A percentile compares a stretch with the other conserved stretches of the same genome.
These are phyloP conservation scores for Promerops cafer DNA, from an alignment of 2,113 vertebrate species.

Conservation along the genomic window DNA sequence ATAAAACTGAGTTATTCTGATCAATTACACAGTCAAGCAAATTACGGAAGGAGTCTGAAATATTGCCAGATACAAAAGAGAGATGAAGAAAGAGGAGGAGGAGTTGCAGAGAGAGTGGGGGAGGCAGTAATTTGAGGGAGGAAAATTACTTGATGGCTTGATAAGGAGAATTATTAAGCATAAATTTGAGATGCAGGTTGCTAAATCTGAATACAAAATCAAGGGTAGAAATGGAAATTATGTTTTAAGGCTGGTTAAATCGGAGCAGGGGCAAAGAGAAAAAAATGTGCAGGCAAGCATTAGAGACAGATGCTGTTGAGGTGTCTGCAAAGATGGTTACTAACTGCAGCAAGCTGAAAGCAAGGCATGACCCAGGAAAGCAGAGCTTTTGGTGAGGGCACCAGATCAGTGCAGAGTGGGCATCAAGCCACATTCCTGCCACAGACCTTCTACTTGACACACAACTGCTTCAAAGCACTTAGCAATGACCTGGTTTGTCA, in stretches of 20 bases:
- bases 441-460: not conserved
- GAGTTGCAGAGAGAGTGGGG: slow-evolving; percentile 10
- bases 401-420: not conserved
- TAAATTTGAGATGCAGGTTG: slow-evolving; percentile 32
- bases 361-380: not conserved
- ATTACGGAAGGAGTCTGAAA: slow-evolving; percentile 48
- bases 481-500: not conserved
- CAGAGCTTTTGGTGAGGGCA: not conserved
- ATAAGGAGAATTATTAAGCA: slow-evolving; percentile 55
- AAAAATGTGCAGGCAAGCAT: not conserved
- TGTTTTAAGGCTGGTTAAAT: slow-evolving; percentile 6
- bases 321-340: not conserved
- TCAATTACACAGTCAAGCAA: slow-evolving; percentile 66
- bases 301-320: not conserved
- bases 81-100: slow-evolving; percentile 49
- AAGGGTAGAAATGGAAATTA: not conserved
- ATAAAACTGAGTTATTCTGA: slow-evolving; percentile 67
- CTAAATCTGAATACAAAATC: slow-evolving; percentile 57
- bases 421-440: not conserved
- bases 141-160: slow-evolving; percentile 61
- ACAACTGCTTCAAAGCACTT: not conserved
- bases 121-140: slow-evolving; percentile 41
- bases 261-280: not conserved
- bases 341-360: slow-evolving; percentile 4
- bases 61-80: slow-evolving; percentile 55